Conservation (phyloP, 2,888 invertebrate species). For the Rhagium mordax region DNA sequence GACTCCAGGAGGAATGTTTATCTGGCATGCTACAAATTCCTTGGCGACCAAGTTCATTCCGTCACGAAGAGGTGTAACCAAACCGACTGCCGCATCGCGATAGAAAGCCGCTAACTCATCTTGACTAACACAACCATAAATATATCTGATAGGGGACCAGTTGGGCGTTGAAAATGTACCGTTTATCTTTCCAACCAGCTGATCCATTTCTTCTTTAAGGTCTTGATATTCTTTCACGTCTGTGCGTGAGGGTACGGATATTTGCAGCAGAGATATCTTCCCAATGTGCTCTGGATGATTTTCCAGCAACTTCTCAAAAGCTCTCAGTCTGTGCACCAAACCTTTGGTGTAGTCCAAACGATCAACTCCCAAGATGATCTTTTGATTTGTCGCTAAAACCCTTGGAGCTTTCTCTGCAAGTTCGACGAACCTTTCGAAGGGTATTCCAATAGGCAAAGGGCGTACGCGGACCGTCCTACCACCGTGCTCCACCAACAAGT, state of each 20-base stretch:
- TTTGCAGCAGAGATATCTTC: slow-evolving; percentile 87
- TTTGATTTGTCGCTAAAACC: slow-evolving; percentile 80
- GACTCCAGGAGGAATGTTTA: slow-evolving; percentile 87
- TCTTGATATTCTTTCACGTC: slow-evolving; percentile 94
- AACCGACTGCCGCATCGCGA: slow-evolving; percentile 87
- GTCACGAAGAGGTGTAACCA: slow-evolving; percentile 90
- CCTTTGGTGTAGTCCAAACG: slow-evolving; percentile 94
- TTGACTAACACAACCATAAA: slow-evolving; percentile 90
- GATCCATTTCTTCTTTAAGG: slow-evolving; percentile 92
- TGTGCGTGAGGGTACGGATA: slow-evolving; percentile 90
- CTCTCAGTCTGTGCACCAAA: slow-evolving; percentile 82
- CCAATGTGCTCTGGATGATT: slow-evolving; percentile 90
- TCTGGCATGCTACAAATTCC: slow-evolving; percentile 94
- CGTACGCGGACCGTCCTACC: slow-evolving; percentile 88
- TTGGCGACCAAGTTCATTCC: slow-evolving; percentile 95
- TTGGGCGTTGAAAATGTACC: slow-evolving; percentile 92
- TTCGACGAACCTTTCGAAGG: slow-evolving; percentile 88
- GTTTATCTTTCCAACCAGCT: slow-evolving; percentile 89
- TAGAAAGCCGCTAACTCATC: slow-evolving; percentile 90
- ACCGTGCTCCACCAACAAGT: slow-evolving; percentile 88
- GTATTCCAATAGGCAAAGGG: slow-evolving; percentile 91
- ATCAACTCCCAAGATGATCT: slow-evolving; percentile 90
- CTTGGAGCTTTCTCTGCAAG: slow-evolving; percentile 80
- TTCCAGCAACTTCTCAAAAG: slow-evolving; percentile 86
- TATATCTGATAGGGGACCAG: slow-evolving; percentile 92